Evolutionary conservation across 2,113 vertebrate genomes (phyloP), one percentile per base, ranked within the genome.

Genomic region (Lamprotornis superbus): DNA sequence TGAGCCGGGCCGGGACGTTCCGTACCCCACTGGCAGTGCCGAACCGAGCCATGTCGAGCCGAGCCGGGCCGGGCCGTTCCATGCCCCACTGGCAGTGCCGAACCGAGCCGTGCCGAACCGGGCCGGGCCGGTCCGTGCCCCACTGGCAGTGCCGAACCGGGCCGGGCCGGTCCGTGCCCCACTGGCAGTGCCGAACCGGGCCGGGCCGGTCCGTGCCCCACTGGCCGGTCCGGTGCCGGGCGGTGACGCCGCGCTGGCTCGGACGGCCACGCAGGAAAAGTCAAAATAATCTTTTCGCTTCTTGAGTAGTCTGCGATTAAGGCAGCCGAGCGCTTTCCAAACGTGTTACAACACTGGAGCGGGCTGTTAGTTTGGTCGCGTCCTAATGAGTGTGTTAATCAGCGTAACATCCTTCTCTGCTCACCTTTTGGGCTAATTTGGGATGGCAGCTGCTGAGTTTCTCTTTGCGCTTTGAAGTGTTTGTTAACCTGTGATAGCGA

Each of bases 391-490:
- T 2, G 31, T 19, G 40, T 74, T 91, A 71, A 89, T 75, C 28
- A 23, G 52, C 5, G 2, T 20, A 24, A 80, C 68, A 63, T 73
- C 55, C 47, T 57, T 44, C 82, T 42, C 37, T 53, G 74, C 71
- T 53, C 50, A 24, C 64, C 80, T 83, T 47, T 93, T 28, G 78
- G 37, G 56, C 49, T 95, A 35, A 93, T 76, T 85, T 84, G 44
- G 55, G 28, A 3, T 31, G 93, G 71, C 80, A 87, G 69, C 65
- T 42, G 44, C 17, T 50, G 39, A 46, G 44, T 65, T 95, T 88
- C 71, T 30, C 46, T 52, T 53, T 14, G 71, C 11, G 47, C 81
- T 94, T 89, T 92, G 90, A 92, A 91, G 81, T 59, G 20, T 46
- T 35, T 19, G 64, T 70, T 90, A 89, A 63, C 40, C 52, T 85